Conservation (phyloP, 2,888 invertebrate species). For the Synergus umbraculus region DNA sequence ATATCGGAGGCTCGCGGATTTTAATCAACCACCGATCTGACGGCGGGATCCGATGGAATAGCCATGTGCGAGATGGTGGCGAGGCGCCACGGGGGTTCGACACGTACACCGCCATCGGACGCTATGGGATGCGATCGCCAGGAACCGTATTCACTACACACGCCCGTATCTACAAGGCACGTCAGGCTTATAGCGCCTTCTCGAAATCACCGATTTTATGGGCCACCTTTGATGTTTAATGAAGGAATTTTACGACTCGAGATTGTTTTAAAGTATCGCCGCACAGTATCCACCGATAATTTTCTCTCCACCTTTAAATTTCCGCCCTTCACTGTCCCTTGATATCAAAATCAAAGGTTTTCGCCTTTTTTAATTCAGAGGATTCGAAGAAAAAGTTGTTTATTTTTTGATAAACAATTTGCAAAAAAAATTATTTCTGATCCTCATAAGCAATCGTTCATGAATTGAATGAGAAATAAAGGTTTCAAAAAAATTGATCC, state of each 20-base stretch:
- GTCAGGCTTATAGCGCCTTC: slow-evolving; percentile 60
- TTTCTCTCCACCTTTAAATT: slow-evolving; percentile 60
- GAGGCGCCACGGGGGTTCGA: slow-evolving; percentile 75
- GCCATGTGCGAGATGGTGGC: slow-evolving; percentile 74
- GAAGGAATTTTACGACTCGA: slow-evolving; percentile 75
- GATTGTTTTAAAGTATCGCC: slow-evolving; percentile 74
- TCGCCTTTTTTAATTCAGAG: slow-evolving; percentile 43
- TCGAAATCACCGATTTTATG: slow-evolving; percentile 75
- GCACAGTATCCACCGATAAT: slow-evolving; percentile 69
- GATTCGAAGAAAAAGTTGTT: too few species aligned
- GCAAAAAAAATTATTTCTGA: too few species aligned
- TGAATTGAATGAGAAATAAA: not conserved
- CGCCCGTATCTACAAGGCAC: slow-evolving; percentile 45
- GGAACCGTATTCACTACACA: slow-evolving; percentile 46
- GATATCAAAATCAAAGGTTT: slow-evolving; percentile 43
- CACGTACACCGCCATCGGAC: slow-evolving; percentile 68
- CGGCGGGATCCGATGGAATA: slow-evolving; percentile 70
- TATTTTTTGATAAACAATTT: too few species aligned
- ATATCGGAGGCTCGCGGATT: slow-evolving; percentile 74
- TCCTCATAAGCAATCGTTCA: too few species aligned
- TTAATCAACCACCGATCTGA: slow-evolving; percentile 76
- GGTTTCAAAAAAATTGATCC: not conserved
- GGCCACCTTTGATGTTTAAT: slow-evolving; percentile 75
- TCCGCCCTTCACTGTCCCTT: slow-evolving; percentile 43
- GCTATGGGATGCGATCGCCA: slow-evolving; percentile 46